A percentile compares a stretch with the other conserved stretches of the same genome.
Evolutionary conservation across 2,797 vertebrate genomes (phyloP).

Genomic region (Enteromius argenteus): DNA sequence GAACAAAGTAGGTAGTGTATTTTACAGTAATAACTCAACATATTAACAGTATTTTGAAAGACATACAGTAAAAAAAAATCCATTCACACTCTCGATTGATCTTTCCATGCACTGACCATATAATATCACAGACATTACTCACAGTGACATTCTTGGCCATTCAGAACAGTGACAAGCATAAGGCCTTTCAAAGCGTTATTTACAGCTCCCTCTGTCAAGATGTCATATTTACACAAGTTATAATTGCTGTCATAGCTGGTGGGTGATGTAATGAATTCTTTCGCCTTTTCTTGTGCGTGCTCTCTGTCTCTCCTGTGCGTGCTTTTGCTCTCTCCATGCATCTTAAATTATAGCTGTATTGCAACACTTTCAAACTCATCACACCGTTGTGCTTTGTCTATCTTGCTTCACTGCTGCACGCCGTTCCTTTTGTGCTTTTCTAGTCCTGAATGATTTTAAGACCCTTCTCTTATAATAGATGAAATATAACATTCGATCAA

Average conservation of each 20-base stretch:
- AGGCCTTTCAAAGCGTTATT: constrained; percentile 66
- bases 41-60: constrained; percentile 46
- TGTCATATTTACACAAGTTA: constrained; percentile 69
- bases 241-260: constrained; percentile 50
- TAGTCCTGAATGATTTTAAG: background rate
- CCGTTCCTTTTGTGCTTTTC: constrained; percentile 3
- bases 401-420: background rate
- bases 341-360: constrained; percentile 39
- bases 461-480: constrained; percentile 13
- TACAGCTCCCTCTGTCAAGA: constrained; percentile 68
- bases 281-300: constrained; percentile 10
- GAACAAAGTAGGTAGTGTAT: constrained; percentile 35
- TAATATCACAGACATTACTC: constrained; percentile 50
- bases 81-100: constrained; percentile 45
- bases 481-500: constrained; percentile 22
- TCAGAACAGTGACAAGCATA: constrained; percentile 69
- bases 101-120: constrained; percentile 44
- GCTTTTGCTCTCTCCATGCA: constrained; percentile 55
- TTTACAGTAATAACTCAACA: constrained; percentile 26
- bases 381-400: constrained; percentile 13
- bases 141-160: constrained; percentile 68
- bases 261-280: constrained; percentile 43
- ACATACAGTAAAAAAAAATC: constrained; percentile 29
- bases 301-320: constrained; percentile 5
- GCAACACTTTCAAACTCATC: background rate